A percentile compares a stretch with the other conserved stretches of the same genome.
Evolutionary conservation across 2,113 vertebrate genomes (phyloP).

Genomic region (Cyphomyrus discorhynchus): DNA sequence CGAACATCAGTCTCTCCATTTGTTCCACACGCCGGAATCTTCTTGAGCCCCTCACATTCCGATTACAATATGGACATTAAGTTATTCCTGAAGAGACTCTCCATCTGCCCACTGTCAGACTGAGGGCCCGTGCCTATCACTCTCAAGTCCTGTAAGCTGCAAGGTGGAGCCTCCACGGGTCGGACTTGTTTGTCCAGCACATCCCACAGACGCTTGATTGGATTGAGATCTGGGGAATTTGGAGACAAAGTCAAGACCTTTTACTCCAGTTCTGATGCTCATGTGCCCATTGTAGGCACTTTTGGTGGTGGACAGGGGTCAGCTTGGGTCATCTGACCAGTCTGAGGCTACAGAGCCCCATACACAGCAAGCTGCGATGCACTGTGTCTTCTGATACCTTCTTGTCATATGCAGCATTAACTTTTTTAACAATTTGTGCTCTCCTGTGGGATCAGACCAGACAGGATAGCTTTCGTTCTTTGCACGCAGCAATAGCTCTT

Average conservation of each 20-base stretch:
- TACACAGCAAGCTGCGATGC: too few relatives aligned
- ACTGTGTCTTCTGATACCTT: too few relatives aligned
- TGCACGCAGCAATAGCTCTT: too few relatives aligned
- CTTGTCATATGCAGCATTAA: too few relatives aligned
- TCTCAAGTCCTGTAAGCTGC: neutral
- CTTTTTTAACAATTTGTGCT: too few relatives aligned
- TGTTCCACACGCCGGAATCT: neutral
- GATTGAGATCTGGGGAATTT: neutral
- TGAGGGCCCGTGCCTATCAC: conserved; percentile 38
- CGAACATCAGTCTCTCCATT: neutral
- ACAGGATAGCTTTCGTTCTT: too few relatives aligned
- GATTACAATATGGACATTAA: conserved; percentile 45
- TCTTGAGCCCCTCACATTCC: neutral
- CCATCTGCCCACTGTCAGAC: conserved; percentile 30
- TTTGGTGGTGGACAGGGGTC: too few relatives aligned
- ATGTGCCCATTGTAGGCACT: neutral
- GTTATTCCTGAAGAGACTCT: conserved; percentile 40
- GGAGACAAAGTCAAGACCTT: neutral
- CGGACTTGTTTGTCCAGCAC: neutral
- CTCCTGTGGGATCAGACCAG: too few relatives aligned
- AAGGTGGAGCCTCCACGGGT: neutral
- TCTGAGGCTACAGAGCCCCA: too few relatives aligned
- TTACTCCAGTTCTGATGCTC: neutral
- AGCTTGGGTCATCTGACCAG: too few relatives aligned
- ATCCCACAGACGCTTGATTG: neutral